Percentiles rank a stretch among this genome's conserved stretches.
phyloP scores from a whole-genome alignment of 2,113 vertebrate species.

The Tichodroma muraria region DNA sequence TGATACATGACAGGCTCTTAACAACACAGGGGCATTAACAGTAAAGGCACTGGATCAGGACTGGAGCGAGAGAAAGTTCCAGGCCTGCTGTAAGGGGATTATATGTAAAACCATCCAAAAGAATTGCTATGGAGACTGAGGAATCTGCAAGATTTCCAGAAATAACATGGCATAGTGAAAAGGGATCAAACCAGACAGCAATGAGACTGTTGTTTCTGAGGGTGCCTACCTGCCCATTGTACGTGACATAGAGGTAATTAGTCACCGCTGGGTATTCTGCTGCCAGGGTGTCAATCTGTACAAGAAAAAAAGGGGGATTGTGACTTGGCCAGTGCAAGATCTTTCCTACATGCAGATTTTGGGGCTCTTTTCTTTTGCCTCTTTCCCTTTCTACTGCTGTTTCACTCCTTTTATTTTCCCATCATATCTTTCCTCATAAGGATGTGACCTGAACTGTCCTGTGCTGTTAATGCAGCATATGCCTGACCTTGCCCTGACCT shows the following conservation, averaged over 20 bases:
- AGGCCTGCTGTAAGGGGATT: background rate
- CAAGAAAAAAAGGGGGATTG: background rate
- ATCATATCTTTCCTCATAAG: background rate
- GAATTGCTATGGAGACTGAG: background rate
- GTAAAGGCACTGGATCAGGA: background rate
- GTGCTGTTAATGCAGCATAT: accelerated
- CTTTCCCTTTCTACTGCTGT: background rate
- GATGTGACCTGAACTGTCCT: background rate
- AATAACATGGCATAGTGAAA: background rate
- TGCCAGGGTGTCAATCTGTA: constrained; percentile 91
- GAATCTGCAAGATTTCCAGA: background rate
- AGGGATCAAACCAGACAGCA: background rate
- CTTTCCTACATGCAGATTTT: background rate
- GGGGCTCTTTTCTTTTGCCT: background rate
- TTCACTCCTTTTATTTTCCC: background rate
- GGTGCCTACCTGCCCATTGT: constrained; percentile 84
- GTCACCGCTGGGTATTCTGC: constrained; percentile 92
- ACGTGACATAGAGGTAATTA: constrained; percentile 92
- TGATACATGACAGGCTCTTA: background rate
- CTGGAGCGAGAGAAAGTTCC: background rate
- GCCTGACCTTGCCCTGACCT: background rate
- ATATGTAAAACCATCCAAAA: background rate
- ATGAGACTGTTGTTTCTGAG: background rate
- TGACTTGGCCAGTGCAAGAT: background rate
- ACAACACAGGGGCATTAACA: background rate